Conservation (phyloP, 1,140 invertebrate species). For the Hesperophylax magnus region DNA sequence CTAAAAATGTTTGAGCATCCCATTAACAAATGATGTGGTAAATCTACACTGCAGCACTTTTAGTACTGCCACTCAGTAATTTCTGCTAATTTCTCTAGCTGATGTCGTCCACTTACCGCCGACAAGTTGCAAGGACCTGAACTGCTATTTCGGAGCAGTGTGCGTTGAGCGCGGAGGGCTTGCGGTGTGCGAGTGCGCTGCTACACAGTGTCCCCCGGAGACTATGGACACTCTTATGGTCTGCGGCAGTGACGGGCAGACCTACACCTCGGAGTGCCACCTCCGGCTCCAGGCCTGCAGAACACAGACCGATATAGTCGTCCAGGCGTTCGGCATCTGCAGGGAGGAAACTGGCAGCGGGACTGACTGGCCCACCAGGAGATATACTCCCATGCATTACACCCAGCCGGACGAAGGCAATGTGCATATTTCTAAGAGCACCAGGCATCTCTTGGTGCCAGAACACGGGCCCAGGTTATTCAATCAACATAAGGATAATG, state of each 20-base stretch:
- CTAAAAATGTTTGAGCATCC: too few species aligned
- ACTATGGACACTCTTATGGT: conserved; percentile 68
- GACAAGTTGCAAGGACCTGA: conserved; percentile 80
- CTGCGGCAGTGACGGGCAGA: conserved; percentile 85
- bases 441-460: conserved; percentile 81
- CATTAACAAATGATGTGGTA: too few species aligned
- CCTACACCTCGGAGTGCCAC: conserved; percentile 81
- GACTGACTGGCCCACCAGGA: conserved; percentile 82
- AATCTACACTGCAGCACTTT: too few species aligned
- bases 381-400: conserved; percentile 82
- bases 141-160: conserved; percentile 86
- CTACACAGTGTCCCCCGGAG: conserved; percentile 73
- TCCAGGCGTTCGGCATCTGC: conserved; percentile 83
- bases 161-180: conserved; percentile 80
- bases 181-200: conserved; percentile 79
- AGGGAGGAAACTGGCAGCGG: conserved; percentile 69
- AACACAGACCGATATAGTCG: conserved; percentile 84
- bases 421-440: conserved; percentile 84
- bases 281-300: conserved; percentile 82
- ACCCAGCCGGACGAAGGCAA: conserved; percentile 84
- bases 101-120: conserved; percentile 77
- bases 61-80: too few species aligned
- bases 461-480: conserved; percentile 73
- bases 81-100: conserved; percentile 64
- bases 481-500: conserved; percentile 40